phyloP scores from a whole-genome alignment of 2,888 invertebrate genomes.

The Mythimna loreyi region DNA sequence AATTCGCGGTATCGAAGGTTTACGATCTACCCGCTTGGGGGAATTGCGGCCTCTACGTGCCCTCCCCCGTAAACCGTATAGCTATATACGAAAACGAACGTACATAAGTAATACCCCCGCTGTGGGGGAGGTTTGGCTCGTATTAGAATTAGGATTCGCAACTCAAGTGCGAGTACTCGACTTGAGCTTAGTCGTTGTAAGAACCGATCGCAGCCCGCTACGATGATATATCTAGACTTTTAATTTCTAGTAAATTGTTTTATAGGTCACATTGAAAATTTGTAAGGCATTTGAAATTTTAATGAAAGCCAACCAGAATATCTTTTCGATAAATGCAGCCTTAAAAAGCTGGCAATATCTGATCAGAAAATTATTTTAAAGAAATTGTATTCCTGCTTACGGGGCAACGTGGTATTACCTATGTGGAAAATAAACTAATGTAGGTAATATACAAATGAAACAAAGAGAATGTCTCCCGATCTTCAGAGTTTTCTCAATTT shows the following conservation, averaged over 20 bases:
- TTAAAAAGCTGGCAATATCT: no score
- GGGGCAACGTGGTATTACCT: no score
- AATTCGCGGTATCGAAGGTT: conserved; percentile 89
- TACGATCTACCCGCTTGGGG: conserved; percentile 89
- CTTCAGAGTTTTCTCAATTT: no score
- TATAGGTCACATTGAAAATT: not conserved
- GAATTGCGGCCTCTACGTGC: conserved; percentile 87
- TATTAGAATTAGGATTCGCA: conserved; percentile 87
- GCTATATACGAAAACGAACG: conserved; percentile 76
- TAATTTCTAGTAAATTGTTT: not conserved
- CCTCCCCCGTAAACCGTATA: conserved; percentile 80
- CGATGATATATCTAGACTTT: conserved; percentile 3
- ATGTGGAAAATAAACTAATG: no score
- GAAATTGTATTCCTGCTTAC: no score
- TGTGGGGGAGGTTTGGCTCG: conserved; percentile 74
- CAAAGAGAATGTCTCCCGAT: no score
- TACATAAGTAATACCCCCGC: conserved; percentile 83
- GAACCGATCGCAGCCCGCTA: conserved; percentile 45
- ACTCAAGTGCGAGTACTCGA: conserved; percentile 76
- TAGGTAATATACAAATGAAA: no score
- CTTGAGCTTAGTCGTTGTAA: conserved; percentile 69
- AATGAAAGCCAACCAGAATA: not conserved
- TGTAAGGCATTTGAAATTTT: not conserved
- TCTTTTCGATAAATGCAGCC: not conserved
- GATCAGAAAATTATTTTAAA: no score